These are phyloP conservation scores for Torymus tubicola DNA, from an alignment of 2,888 invertebrate genomes.

Conservation along the genomic window DNA sequence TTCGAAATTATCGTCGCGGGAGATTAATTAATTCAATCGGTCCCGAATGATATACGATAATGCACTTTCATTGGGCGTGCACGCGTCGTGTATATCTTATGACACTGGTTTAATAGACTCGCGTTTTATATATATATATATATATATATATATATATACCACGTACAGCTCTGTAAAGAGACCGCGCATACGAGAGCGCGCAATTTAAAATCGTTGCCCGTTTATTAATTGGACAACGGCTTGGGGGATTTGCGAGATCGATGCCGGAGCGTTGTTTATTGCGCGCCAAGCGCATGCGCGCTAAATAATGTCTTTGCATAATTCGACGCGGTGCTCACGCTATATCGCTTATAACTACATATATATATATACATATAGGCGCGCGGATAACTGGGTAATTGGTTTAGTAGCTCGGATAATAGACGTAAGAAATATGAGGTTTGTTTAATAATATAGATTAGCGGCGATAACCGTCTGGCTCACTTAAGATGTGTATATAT, in stretches of 20 bases:
- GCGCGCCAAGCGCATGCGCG: too few relatives aligned
- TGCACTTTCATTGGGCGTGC: slow-evolving; percentile 45
- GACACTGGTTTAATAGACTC: slow-evolving; percentile 12
- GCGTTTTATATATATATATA: slow-evolving; percentile 10
- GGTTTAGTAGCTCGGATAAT: neutral
- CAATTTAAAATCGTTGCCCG: slow-evolving; percentile 35
- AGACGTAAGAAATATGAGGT: neutral
- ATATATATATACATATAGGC: too few relatives aligned
- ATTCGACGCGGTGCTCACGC: neutral
- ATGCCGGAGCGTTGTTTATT: neutral
- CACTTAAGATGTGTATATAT: too few relatives aligned
- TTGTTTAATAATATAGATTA: too few relatives aligned
- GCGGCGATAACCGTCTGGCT: too few relatives aligned
- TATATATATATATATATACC: slow-evolving; percentile 21
- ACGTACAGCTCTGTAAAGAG: slow-evolving; percentile 19
- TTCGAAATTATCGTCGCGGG: slow-evolving; percentile 43
- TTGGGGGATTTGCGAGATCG: slow-evolving; percentile 8
- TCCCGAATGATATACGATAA: slow-evolving; percentile 43
- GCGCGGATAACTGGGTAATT: too few relatives aligned
- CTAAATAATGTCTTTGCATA: neutral
- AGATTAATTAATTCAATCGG: slow-evolving; percentile 55
- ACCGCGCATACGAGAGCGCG: slow-evolving; percentile 8
- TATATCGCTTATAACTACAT: too few relatives aligned
- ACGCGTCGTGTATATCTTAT: slow-evolving; percentile 37
- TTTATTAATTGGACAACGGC: slow-evolving; percentile 19